Evolutionary conservation across 2,113 vertebrate species (phyloP).

Genomic region (Saccopteryx bilineata): DNA sequence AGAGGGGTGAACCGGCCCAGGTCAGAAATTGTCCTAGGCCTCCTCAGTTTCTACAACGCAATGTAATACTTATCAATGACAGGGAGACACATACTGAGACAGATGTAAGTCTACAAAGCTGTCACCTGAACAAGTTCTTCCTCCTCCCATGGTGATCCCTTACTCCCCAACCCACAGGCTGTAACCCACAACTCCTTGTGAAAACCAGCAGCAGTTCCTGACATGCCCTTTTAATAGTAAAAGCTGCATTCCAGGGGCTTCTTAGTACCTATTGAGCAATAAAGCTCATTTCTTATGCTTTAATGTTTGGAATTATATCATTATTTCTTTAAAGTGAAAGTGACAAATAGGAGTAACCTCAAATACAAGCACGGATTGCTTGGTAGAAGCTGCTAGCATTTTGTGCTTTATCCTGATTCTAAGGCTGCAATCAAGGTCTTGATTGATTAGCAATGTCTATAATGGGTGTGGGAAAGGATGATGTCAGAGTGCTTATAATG

Average conservation of each 20-base stretch:
- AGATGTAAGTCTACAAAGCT: neutral
- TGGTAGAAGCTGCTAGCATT: neutral
- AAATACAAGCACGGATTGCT: conserved; percentile 17
- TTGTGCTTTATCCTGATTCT: neutral
- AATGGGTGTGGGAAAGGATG: neutral
- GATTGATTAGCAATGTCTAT: conserved; percentile 49
- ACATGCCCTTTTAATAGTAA: neutral
- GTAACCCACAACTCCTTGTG: neutral
- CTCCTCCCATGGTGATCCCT: neutral
- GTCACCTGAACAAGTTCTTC: neutral
- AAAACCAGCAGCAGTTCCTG: neutral
- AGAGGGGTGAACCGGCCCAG: too few species aligned
- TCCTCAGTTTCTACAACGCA: neutral
- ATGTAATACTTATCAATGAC: neutral
- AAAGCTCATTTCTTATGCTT: conserved; percentile 19
- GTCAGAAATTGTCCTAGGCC: neutral
- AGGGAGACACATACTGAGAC: neutral
- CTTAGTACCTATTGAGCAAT: neutral
- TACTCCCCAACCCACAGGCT: neutral
- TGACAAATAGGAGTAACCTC: conserved; percentile 9
- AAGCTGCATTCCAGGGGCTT: neutral
- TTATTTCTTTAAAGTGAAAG: conserved; percentile 56
- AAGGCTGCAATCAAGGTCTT: neutral
- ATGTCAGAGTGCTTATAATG: neutral
- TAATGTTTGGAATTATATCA: conserved; percentile 10